Percentiles rank a stretch among this genome's conserved stretches.
Evolutionary conservation across 2,888 invertebrate genomes (phyloP).

Genomic region (Zygothrica quintamaculata): DNA sequence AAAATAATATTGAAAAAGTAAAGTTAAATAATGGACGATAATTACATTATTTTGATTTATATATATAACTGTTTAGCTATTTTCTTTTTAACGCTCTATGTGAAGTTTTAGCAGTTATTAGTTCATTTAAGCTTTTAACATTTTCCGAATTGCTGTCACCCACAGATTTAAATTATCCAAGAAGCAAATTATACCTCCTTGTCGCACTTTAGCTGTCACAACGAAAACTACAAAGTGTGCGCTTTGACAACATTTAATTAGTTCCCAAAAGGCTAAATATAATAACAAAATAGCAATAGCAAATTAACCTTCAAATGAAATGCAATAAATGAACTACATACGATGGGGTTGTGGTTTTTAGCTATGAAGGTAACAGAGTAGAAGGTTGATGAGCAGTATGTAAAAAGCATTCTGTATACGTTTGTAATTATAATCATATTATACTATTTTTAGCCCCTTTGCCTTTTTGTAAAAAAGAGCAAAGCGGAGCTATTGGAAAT

Average conservation of each 20-base stretch:
- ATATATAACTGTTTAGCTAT: slow-evolving; percentile 55
- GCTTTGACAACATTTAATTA: slow-evolving; percentile 80
- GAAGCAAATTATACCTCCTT: background rate
- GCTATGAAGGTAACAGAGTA: too few species aligned
- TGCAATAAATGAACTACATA: too few species aligned
- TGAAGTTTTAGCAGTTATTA: slow-evolving; percentile 78
- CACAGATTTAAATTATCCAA: slow-evolving; percentile 37
- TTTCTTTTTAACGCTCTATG: slow-evolving; percentile 73
- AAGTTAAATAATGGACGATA: background rate
- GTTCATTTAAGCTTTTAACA: slow-evolving; percentile 76
- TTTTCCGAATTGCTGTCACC: slow-evolving; percentile 67
- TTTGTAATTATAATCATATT: too few species aligned
- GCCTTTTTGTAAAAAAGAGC: too few species aligned
- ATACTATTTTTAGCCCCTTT: too few species aligned
- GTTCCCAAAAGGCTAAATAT: slow-evolving; percentile 67
- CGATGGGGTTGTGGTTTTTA: too few species aligned
- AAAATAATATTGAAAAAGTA: slow-evolving; percentile 31
- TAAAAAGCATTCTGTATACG: too few species aligned
- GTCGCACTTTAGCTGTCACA: slow-evolving; percentile 38
- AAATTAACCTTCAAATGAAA: background rate
- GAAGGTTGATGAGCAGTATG: too few species aligned
- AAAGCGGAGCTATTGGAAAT: too few species aligned
- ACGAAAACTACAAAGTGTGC: slow-evolving; percentile 68
- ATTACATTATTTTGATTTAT: slow-evolving; percentile 11
- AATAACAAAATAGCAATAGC: slow-evolving; percentile 22